These are phyloP conservation scores for Ormyrus nitidulus DNA, from an alignment of 2,888 invertebrate species.

Conservation along the genomic window DNA sequence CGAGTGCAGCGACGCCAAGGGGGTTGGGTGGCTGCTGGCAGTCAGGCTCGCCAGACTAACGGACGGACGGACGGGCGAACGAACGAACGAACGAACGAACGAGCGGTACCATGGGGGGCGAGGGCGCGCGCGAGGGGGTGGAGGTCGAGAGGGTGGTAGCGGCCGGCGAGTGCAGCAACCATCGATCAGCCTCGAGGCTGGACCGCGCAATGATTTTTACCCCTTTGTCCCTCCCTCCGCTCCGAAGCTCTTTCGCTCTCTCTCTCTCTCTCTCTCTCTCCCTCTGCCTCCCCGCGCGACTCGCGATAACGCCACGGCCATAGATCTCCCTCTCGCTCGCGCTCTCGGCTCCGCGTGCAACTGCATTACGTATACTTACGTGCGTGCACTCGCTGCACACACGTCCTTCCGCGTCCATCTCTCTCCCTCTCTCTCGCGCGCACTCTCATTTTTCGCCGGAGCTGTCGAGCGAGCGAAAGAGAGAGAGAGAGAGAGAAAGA, in stretches of 20 bases:
- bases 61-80: constrained; percentile 44
- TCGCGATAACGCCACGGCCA: constrained; percentile 39
- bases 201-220: constrained; percentile 76
- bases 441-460: constrained; percentile 39
- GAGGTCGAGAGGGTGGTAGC: constrained; percentile 16
- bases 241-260: not conserved
- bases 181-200: constrained; percentile 75
- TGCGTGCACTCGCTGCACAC: constrained; percentile 48
- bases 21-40: constrained; percentile 57
- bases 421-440: constrained; percentile 53
- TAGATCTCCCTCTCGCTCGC: constrained; percentile 14
- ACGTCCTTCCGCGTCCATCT: constrained; percentile 45
- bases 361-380: constrained; percentile 56
- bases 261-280: not conserved
- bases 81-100: constrained; percentile 26
- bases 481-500: constrained; percentile 55
- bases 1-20: constrained; percentile 52
- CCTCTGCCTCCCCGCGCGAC: not conserved
- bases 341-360: constrained; percentile 16
- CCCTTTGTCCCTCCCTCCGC: constrained; percentile 58
- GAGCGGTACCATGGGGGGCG: constrained; percentile 10
- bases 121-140: constrained; percentile 34
- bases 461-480: constrained; percentile 28
- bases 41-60: constrained; percentile 59
- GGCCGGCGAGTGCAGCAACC: constrained; percentile 64